These are phyloP conservation scores for Girardinichthys multiradiatus DNA, from an alignment of 2,113 vertebrate species.

Conservation along the genomic window DNA sequence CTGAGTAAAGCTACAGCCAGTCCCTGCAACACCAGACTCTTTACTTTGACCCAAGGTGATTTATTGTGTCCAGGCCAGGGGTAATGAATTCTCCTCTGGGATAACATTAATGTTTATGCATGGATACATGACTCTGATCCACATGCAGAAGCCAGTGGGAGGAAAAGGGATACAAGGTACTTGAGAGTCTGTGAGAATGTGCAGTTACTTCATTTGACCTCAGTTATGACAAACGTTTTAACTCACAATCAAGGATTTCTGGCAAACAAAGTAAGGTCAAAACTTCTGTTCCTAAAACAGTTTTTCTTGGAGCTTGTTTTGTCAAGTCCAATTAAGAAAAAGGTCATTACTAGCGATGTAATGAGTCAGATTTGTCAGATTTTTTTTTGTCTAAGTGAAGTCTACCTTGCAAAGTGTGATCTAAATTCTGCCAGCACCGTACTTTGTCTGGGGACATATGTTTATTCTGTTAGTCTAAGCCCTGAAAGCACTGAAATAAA, in stretches of 20 bases:
- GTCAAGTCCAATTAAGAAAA: conserved; percentile 52
- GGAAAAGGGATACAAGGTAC: conserved; percentile 48
- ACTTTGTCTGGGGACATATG: no score
- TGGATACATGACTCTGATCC: conserved; percentile 55
- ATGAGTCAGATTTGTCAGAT: no score
- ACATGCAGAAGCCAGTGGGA: conserved; percentile 28
- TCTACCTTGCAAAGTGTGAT: no score
- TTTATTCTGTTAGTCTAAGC: no score
- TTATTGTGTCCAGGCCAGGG: conserved; percentile 52
- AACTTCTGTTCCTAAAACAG: conserved; percentile 14
- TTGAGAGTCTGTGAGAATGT: conserved; percentile 39
- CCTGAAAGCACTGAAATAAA: no score
- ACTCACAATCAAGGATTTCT: not conserved
- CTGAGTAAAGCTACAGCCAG: conserved; percentile 29
- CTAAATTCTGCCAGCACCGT: no score
- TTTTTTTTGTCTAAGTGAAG: no score
- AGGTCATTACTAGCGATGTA: not conserved
- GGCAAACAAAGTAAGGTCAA: not conserved
- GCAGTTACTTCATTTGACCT: conserved; percentile 12
- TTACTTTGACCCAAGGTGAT: conserved; percentile 71
- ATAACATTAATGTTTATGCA: conserved; percentile 62
- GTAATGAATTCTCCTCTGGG: conserved; percentile 51
- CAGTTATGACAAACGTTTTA: not conserved
- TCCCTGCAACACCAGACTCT: conserved; percentile 56
- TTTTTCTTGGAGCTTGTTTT: conserved; percentile 8